Conservation (phyloP, 2,888 invertebrate species). For the Clivina fossor region DNA sequence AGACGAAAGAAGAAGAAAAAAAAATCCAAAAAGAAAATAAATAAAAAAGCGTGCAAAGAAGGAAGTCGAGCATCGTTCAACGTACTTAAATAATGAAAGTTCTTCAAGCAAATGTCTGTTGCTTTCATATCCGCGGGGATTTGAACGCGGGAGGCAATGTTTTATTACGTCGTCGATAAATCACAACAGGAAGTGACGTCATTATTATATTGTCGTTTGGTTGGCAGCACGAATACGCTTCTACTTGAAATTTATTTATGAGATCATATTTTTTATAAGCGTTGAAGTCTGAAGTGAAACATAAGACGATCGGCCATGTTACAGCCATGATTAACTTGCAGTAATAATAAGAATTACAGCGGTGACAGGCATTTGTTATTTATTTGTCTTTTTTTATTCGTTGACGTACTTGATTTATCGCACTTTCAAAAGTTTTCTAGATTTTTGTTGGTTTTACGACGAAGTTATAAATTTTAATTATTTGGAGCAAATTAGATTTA, state of each 20-base stretch:
- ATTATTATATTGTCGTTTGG: slow-evolving; percentile 50
- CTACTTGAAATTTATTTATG: too few species aligned
- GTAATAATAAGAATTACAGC: slow-evolving; percentile 42
- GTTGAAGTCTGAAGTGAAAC: too few species aligned
- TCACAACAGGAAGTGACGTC: slow-evolving; percentile 51
- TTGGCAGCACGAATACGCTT: slow-evolving; percentile 48
- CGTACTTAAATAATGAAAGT: slow-evolving; percentile 34
- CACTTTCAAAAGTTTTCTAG: slow-evolving; percentile 12
- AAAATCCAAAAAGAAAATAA: not conserved
- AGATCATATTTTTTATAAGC: too few species aligned
- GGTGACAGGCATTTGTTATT: slow-evolving; percentile 14
- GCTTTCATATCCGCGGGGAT: slow-evolving; percentile 29
- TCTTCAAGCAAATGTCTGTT: slow-evolving; percentile 33
- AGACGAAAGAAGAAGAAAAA: not conserved
- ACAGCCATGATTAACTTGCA: slow-evolving; percentile 44
- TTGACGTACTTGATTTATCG: slow-evolving; percentile 14
- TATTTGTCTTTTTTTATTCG: not conserved
- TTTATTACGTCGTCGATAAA: slow-evolving; percentile 44
- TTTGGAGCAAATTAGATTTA: too few species aligned
- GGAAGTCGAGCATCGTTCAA: not conserved
- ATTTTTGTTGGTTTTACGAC: too few species aligned
- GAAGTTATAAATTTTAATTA: too few species aligned
- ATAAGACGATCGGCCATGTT: slow-evolving; percentile 28
- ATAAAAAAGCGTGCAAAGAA: not conserved
- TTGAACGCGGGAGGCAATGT: slow-evolving; percentile 24